Evolutionary conservation across 2,888 invertebrate genomes (phyloP), one percentile per base, ranked within the genome.

Genomic region (Tuta absoluta): DNA sequence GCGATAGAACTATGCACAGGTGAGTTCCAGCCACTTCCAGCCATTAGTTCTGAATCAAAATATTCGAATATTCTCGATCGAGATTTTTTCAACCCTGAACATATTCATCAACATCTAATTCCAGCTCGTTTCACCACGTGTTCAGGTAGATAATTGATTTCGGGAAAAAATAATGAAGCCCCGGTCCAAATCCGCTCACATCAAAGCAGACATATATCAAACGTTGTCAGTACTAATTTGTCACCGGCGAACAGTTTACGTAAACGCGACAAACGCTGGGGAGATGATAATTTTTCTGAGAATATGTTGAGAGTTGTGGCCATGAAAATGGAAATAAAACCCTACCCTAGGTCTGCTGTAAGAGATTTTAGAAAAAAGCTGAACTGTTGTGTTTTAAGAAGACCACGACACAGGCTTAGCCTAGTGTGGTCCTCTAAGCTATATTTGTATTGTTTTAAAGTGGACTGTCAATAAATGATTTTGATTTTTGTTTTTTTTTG

Each of bases 201-300:
- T 89, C 87, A 89, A 89, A 89, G 83, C 65, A 38, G 64, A 24
- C 8, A 67, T 69, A 72, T 76, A 78, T 75, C 77, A 75, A 77
- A 79, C 78, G 76, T 78, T 75, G 75, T 75, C 76, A 72, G 74
- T 70, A 73, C 76, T 79, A 85, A 88, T 89, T 88, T 87, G 86
- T 88, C 87, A 86, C 71, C 75, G 66, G 72, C 71, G 65, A 62
- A 72, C 70, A 72, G 71, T 75, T 75, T 73, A 75, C 73, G 75
- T 70, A 70, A 72, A 73, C 68, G 68, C 67, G 72, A 72, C 71
- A 7, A 65, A 65, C 69, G 71, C 65, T 73, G 72, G 71, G 74
- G 71, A 71, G 69, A 65, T 75, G 72, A 76, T 77, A 75, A 75
- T 78, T 75, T 75, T 85, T 85, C 84, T 74, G 63, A 78, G 87